These are phyloP conservation scores for Cladorhizidae sp. DNA, from an alignment of 37 sponge, comb jelly and placozoan genomes.

Conservation along the genomic window DNA sequence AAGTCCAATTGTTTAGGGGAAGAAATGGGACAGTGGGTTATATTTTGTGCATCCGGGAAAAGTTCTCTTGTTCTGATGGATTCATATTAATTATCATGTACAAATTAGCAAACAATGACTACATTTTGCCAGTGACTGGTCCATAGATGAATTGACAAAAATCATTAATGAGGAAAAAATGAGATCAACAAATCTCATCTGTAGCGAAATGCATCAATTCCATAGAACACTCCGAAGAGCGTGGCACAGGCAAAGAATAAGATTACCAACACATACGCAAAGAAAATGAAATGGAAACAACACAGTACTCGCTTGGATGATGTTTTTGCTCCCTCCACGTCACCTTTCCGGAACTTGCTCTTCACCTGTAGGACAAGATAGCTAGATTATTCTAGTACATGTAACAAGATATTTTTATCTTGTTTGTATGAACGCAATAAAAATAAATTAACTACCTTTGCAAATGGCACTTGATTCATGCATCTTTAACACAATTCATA, in stretches of 20 bases:
- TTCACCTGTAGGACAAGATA: conserved; percentile 19
- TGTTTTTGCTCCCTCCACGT: conserved; percentile 5
- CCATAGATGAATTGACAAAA: not conserved
- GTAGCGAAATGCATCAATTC: not conserved
- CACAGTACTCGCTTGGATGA: conserved; percentile 12
- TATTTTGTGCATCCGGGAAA: too few species aligned
- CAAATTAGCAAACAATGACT: too few species aligned
- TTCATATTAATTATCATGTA: too few species aligned
- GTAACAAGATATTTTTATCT: not conserved
- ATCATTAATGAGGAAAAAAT: not conserved
- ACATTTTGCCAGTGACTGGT: too few species aligned
- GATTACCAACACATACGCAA: not conserved
- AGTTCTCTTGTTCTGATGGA: too few species aligned
- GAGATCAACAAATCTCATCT: not conserved
- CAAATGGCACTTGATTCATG: too few species aligned
- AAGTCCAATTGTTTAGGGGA: too few species aligned
- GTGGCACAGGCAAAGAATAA: not conserved
- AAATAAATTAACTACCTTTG: too few species aligned
- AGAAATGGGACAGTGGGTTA: too few species aligned
- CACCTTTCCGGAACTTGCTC: not conserved
- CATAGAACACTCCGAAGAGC: conserved; percentile 4
- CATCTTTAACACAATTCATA: too few species aligned
- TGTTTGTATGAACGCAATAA: too few species aligned
- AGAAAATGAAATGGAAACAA: not conserved
- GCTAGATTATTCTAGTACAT: not conserved